Conservation (phyloP, 2,888 invertebrate species). For the Tachina lurida region DNA sequence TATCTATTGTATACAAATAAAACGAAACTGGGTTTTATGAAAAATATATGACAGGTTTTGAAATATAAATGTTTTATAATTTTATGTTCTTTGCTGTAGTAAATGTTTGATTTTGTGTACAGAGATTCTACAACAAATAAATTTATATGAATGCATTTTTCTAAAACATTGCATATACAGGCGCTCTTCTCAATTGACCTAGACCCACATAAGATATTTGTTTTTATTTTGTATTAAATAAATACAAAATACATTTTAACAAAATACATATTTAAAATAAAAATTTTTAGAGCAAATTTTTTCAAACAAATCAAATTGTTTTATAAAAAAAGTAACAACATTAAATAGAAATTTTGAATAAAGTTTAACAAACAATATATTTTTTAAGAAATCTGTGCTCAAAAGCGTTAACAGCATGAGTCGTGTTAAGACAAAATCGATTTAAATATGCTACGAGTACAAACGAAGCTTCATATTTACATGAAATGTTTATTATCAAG, state of each 20-base stretch:
- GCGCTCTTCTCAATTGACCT: slow-evolving; percentile 52
- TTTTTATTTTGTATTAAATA: slow-evolving; percentile 25
- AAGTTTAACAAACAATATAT: too few relatives aligned
- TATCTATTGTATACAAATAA: too few relatives aligned
- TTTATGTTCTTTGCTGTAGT: slow-evolving; percentile 16
- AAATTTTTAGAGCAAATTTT: background rate
- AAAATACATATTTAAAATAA: background rate
- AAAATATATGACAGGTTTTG: too few relatives aligned
- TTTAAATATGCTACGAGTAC: too few relatives aligned
- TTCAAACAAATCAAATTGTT: background rate
- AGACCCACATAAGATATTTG: slow-evolving; percentile 57
- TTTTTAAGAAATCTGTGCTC: too few relatives aligned
- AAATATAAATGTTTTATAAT: background rate
- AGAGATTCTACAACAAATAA: background rate
- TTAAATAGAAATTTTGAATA: background rate
- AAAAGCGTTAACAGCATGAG: too few relatives aligned
- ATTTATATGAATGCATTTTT: slow-evolving; percentile 17
- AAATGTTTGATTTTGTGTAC: background rate
- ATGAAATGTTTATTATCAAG: too few relatives aligned
- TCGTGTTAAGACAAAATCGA: too few relatives aligned
- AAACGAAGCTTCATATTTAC: too few relatives aligned
- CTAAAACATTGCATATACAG: slow-evolving; percentile 8
- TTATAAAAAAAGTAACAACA: background rate
- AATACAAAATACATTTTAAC: slow-evolving; percentile 1
- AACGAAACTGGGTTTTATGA: too few relatives aligned